Conservation (phyloP, 2,797 vertebrate species). For the Pseudochirops corinnae region DNA sequence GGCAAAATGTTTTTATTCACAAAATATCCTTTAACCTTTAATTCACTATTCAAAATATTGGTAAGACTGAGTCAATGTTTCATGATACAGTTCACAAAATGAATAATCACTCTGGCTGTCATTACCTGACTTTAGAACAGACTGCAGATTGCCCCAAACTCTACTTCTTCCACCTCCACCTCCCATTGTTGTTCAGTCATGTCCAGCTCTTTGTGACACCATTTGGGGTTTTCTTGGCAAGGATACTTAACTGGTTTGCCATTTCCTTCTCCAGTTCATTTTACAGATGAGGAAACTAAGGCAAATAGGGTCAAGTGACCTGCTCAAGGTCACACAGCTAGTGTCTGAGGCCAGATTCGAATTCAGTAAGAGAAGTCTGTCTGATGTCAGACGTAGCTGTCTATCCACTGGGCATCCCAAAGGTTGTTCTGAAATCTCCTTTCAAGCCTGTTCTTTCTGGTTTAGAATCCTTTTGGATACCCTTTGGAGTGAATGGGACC, state of each 20-base stretch:
- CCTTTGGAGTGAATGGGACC: slow-evolving; percentile 23
- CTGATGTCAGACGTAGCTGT: rapidly evolving
- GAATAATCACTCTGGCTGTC: not conserved
- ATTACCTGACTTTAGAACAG: not conserved
- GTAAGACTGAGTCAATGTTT: slow-evolving; percentile 31
- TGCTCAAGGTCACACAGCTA: not conserved
- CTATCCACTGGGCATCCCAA: not conserved
- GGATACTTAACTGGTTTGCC: too few relatives aligned
- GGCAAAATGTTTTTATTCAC: slow-evolving; percentile 69
- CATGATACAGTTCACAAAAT: slow-evolving; percentile 58
- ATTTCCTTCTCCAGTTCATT: not conserved
- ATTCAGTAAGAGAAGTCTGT: not conserved
- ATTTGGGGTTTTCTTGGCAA: not conserved
- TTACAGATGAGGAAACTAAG: not conserved
- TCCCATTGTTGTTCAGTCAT: not conserved
- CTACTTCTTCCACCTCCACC: not conserved
- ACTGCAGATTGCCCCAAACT: not conserved
- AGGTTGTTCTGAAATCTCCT: slow-evolving; percentile 33
- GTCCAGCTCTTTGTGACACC: not conserved
- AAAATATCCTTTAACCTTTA: slow-evolving; percentile 33
- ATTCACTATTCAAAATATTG: slow-evolving; percentile 50
- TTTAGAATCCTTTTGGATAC: slow-evolving; percentile 11
- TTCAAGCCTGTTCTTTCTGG: slow-evolving; percentile 19
- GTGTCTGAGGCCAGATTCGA: not conserved
- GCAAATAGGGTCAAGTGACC: not conserved